A percentile compares a stretch with the other conserved stretches of the same genome.
Evolutionary conservation across 2,888 invertebrate species (phyloP).

Genomic region (Temnothorax ravouxi): DNA sequence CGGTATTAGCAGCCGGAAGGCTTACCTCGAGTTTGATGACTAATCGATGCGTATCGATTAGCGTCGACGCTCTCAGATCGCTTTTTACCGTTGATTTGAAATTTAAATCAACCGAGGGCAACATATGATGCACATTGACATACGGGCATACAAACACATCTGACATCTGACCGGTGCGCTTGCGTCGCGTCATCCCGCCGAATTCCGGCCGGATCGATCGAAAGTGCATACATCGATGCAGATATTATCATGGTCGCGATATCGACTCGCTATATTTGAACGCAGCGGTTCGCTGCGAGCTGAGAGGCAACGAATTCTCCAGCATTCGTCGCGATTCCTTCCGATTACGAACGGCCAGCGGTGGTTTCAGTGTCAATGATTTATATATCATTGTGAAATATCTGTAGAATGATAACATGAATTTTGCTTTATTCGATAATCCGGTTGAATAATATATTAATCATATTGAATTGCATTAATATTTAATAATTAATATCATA

Average conservation of each 20-base stretch:
- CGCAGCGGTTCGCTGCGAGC: neutral
- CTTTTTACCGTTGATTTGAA: constrained; percentile 44
- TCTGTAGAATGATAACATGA: neutral
- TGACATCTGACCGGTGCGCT: constrained; percentile 6
- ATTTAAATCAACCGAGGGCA: constrained; percentile 39
- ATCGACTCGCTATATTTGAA: constrained; percentile 23
- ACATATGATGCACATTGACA: constrained; percentile 42
- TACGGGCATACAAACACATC: neutral
- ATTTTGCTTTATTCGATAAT: neutral
- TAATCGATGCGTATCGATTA: constrained; percentile 46
- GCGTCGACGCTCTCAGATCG: constrained; percentile 36
- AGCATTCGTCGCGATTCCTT: constrained; percentile 7
- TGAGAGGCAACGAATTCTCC: neutral
- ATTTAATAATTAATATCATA: neutral
- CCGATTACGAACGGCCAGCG: neutral
- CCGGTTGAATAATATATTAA: neutral
- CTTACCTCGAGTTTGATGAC: constrained; percentile 38
- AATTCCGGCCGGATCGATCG: constrained; percentile 28
- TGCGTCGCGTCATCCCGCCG: neutral
- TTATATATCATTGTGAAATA: neutral
- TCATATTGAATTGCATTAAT: neutral
- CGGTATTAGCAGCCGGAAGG: constrained; percentile 25
- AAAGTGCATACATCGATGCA: constrained; percentile 41
- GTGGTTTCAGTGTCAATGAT: neutral
- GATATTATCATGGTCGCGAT: constrained; percentile 35